A percentile compares a stretch with the other conserved stretches of the same genome.
Conservation (phyloP, 1,140 invertebrate genomes). For the Penaeus indicus region DNA sequence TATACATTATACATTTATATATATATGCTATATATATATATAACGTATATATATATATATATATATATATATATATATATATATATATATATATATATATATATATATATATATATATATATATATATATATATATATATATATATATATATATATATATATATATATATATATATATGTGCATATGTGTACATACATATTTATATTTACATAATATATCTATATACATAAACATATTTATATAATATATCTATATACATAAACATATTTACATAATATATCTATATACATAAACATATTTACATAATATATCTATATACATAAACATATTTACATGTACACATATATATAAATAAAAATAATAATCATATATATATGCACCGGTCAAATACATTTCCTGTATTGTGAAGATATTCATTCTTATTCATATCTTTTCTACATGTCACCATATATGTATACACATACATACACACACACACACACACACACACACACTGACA, state of each 20-base stretch:
- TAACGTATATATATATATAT: background rate
- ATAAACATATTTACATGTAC: background rate
- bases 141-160: slow-evolving; percentile 3
- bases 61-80: slow-evolving; percentile 3
- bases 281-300: background rate
- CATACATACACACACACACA: too few relatives aligned
- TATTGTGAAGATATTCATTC: too few relatives aligned
- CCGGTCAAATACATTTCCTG: too few relatives aligned
- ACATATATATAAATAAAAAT: slow-evolving; percentile 19
- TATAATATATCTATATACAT: slow-evolving; percentile 18
- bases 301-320: background rate
- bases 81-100: background rate
- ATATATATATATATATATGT: background rate
- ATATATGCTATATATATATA: slow-evolving; percentile 24
- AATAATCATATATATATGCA: too few relatives aligned
- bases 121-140: too few relatives aligned
- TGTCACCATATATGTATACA: too few relatives aligned
- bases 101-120: slow-evolving; percentile 27
- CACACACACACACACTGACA: too few relatives aligned
- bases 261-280: background rate
- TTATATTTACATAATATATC: too few relatives aligned
- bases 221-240: background rate
- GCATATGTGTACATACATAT: too few relatives aligned
- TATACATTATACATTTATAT: too few relatives aligned
- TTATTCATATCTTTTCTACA: too few relatives aligned